These are phyloP conservation scores for Papilio elwesi DNA, from an alignment of 2,888 invertebrate genomes.

Conservation along the genomic window DNA sequence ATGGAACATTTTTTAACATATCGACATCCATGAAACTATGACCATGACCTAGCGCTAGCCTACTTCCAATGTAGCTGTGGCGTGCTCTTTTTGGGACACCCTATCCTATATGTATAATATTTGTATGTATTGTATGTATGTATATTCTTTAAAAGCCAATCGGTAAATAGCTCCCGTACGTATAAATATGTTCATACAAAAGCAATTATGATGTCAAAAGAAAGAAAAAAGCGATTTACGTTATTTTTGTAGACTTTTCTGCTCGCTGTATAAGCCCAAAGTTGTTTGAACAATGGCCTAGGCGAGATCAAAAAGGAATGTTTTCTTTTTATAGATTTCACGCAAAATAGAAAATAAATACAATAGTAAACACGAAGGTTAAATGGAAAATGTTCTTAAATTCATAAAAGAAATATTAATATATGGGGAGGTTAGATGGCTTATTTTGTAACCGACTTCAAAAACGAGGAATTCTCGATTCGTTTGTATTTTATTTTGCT, in stretches of 20 bases:
- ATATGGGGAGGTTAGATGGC: neutral
- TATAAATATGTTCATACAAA: neutral
- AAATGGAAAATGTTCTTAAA: neutral
- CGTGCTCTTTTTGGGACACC: no score
- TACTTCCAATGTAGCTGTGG: no score
- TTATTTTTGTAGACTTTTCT: constrained; percentile 16
- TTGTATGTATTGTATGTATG: no score
- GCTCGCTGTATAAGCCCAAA: constrained; percentile 8
- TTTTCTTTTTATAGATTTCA: constrained; percentile 19
- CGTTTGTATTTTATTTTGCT: neutral
- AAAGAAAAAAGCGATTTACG: neutral
- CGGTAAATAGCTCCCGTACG: no score
- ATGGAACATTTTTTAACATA: no score
- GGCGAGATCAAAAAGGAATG: constrained; percentile 15
- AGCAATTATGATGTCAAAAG: no score
- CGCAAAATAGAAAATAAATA: constrained; percentile 7
- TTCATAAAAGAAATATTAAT: neutral
- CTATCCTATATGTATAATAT: no score
- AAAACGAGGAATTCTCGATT: neutral
- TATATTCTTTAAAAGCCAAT: no score
- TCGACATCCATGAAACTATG: no score
- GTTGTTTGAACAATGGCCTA: constrained; percentile 16
- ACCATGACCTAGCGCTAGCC: no score
- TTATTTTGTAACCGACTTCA: constrained; percentile 1
- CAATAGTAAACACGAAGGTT: constrained; percentile 5